A percentile compares a stretch with the other conserved stretches of the same genome.
Evolutionary conservation across 2,797 vertebrate species (phyloP).

Genomic region (Siniperca undulata): DNA sequence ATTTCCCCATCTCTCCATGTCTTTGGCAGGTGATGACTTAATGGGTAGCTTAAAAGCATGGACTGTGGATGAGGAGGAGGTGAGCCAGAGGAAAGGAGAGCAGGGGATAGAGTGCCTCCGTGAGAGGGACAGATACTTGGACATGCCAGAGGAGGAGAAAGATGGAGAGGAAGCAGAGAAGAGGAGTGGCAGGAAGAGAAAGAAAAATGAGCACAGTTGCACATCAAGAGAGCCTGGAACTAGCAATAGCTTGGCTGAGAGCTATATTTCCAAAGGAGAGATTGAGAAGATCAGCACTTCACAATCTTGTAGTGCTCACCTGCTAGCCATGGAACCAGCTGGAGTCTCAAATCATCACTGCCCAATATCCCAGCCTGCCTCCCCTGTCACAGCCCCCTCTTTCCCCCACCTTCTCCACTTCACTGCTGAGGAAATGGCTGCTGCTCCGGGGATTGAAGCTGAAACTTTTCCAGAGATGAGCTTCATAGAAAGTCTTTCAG

Average conservation of each 20-base stretch:
- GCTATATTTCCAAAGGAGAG: constrained; percentile 1
- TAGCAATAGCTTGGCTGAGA: neutral
- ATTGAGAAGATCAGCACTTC: neutral
- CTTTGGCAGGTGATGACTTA: constrained; percentile 38
- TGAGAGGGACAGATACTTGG: constrained; percentile 50
- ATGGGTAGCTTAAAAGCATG: constrained; percentile 33
- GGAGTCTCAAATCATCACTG: constrained; percentile 24
- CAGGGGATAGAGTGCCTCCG: neutral
- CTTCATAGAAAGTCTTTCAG: constrained; percentile 64
- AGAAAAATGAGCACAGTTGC: neutral
- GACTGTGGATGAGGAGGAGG: constrained; percentile 43
- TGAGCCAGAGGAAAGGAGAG: constrained; percentile 51
- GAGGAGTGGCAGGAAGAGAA: constrained; percentile 5
- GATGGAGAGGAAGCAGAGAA: neutral
- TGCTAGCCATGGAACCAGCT: constrained; percentile 5
- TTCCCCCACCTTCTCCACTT: constrained; percentile 51
- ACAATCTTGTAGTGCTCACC: constrained; percentile 4
- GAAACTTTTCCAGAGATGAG: constrained; percentile 75
- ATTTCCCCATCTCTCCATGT: constrained; percentile 2
- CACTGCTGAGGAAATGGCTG: constrained; percentile 46
- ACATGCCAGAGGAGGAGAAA: constrained; percentile 36
- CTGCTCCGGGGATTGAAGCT: constrained; percentile 44
- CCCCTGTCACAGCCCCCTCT: neutral
- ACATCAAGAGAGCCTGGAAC: neutral
- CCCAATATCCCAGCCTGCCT: constrained; percentile 27